Percentiles rank a stretch among this genome's conserved stretches.
Evolutionary conservation across 92 coral and sea anemone species (phyloP).

Genomic region (Muricea muricata): DNA sequence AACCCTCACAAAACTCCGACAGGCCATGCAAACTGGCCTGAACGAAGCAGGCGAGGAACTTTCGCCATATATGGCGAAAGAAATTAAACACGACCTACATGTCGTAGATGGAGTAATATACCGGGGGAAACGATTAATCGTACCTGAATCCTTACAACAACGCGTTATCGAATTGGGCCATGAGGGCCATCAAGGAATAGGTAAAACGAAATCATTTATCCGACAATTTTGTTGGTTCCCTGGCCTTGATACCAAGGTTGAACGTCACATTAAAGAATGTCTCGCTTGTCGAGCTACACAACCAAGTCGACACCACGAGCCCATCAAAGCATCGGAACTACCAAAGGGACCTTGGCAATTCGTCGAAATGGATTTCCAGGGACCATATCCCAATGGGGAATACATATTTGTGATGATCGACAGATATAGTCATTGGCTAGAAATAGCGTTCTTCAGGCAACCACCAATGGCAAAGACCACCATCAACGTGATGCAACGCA

Average conservation of each 20-base stretch:
- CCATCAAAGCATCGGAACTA: too few relatives aligned
- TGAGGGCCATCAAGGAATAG: constrained; percentile 20
- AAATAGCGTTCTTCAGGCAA: too few relatives aligned
- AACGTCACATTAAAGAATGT: too few relatives aligned
- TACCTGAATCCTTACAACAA: constrained; percentile 5
- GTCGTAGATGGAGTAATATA: neutral
- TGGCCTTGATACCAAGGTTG: too few relatives aligned
- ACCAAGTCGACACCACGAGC: too few relatives aligned
- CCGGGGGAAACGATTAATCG: constrained; percentile 9
- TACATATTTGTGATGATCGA: too few relatives aligned
- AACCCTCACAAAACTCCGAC: neutral
- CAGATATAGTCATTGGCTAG: neutral
- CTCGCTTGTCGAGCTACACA: constrained; percentile 14
- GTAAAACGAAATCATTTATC: constrained; percentile 9
- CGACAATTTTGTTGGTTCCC: constrained; percentile 16
- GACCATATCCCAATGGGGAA: too few relatives aligned
- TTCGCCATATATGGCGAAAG: constrained; percentile 1
- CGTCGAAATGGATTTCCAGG: constrained; percentile 1
- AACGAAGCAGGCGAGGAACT: neutral
- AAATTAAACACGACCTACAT: neutral
- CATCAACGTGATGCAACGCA: neutral
- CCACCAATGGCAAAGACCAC: constrained; percentile 14
- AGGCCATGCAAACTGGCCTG: neutral
- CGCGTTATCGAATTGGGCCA: neutral
- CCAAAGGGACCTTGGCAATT: constrained; percentile 1